phyloP scores from a whole-genome alignment of 2,113 vertebrate genomes.

The Opisthocomus hoazin region DNA sequence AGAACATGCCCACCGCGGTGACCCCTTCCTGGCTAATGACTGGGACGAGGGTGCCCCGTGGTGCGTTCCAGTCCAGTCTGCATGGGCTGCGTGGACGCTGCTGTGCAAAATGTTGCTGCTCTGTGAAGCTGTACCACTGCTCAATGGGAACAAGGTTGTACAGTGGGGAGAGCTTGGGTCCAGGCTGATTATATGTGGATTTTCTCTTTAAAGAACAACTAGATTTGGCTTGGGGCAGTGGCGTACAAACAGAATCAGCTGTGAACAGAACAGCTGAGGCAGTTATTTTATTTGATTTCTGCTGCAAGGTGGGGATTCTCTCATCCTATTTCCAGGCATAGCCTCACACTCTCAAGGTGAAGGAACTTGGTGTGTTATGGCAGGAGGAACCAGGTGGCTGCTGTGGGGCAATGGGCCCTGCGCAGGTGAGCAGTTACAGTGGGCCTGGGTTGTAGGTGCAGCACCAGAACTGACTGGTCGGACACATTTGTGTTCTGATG shows the following conservation, averaged over 20 bases:
- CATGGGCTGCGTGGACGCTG: accelerated
- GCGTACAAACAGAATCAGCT: neutral
- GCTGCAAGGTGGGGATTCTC: neutral
- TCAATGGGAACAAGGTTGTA: neutral
- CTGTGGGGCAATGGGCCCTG: neutral
- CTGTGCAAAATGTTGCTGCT: neutral
- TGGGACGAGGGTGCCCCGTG: neutral
- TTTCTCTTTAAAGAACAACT: neutral
- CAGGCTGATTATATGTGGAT: neutral
- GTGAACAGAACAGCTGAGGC: neutral
- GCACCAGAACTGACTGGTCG: neutral
- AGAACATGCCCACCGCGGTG: neutral
- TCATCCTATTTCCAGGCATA: neutral
- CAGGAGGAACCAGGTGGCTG: neutral
- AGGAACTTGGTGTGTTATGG: neutral
- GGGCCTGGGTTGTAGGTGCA: neutral
- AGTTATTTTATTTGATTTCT: neutral
- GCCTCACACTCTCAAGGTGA: neutral
- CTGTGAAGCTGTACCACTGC: neutral
- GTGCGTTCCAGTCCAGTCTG: neutral
- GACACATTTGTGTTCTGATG: neutral
- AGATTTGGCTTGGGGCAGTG: neutral
- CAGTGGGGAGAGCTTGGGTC: neutral
- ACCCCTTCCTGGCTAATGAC: neutral
- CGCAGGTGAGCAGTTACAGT: accelerated